Percentiles rank a stretch among this genome's conserved stretches.
Evolutionary conservation across 2,888 invertebrate species (phyloP).

Genomic region (Xanthia icteritia): DNA sequence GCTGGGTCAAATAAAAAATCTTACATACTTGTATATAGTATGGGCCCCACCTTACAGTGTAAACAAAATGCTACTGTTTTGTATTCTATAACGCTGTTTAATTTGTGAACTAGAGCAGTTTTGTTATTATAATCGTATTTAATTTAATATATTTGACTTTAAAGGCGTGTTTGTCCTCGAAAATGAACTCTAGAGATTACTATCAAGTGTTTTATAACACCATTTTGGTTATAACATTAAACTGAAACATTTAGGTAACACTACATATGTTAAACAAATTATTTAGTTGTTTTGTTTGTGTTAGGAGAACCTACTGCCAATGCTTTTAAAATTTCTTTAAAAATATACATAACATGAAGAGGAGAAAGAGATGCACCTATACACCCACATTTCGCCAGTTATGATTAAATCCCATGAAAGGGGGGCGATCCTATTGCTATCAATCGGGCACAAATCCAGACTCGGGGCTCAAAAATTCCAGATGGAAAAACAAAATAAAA

Average conservation of each 20-base stretch:
- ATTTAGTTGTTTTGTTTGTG: no score
- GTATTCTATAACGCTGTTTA: constrained; percentile 50
- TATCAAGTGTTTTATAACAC: constrained; percentile 15
- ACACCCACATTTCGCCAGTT: no score
- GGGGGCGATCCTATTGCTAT: no score
- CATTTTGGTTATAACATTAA: constrained; percentile 1
- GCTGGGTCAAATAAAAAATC: no score
- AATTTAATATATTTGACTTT: constrained; percentile 31
- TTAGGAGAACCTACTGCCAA: neutral
- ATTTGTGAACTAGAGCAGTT: constrained; percentile 51
- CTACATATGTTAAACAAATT: neutral
- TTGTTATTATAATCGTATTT: constrained; percentile 43
- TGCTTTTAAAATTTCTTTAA: no score
- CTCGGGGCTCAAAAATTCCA: no score
- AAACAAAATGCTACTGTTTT: constrained; percentile 47
- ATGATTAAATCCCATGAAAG: no score
- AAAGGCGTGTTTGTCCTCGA: constrained; percentile 17
- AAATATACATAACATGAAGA: no score
- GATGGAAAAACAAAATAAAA: no score
- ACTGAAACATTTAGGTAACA: neutral
- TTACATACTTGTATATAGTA: neutral
- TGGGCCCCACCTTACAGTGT: constrained; percentile 19
- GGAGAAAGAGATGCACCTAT: no score
- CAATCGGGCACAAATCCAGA: no score
- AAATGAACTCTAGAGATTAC: constrained; percentile 15